Conservation (phyloP, 1,140 invertebrate genomes). For the Dendrolimus kikuchii region DNA sequence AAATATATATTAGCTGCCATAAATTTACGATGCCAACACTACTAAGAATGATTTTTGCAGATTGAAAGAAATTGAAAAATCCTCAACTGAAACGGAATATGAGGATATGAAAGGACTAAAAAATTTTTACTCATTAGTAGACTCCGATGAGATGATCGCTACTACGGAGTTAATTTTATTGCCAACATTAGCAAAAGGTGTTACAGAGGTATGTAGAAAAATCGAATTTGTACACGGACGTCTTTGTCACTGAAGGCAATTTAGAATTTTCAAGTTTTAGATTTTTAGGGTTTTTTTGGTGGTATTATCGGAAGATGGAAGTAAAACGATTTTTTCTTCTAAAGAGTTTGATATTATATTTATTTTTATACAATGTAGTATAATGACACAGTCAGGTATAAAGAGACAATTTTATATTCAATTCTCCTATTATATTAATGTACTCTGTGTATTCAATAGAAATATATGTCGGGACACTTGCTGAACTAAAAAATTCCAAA, state of each 20-base stretch:
- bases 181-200: constrained; percentile 14
- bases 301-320: background rate
- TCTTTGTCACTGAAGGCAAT: background rate
- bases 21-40: background rate
- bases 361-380: no score
- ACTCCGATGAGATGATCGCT: constrained; percentile 21
- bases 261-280: background rate
- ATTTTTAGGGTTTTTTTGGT: background rate
- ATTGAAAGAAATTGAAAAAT: constrained; percentile 6
- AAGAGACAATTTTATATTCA: no score
- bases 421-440: no score
- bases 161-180: constrained; percentile 24
- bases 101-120: constrained; percentile 15
- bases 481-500: no score
- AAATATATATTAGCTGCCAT: no score
- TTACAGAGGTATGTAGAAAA: constrained; percentile 13
- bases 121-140: constrained; percentile 20
- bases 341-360: no score
- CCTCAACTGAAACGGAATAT: constrained; percentile 21
- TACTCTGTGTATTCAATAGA: no score
- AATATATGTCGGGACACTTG: no score
- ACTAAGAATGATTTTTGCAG: constrained; percentile 3
- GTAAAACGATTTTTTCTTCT: no score
- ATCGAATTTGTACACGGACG: no score
- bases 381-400: no score